Evolutionary conservation across 2,113 vertebrate genomes (phyloP).

Genomic region (Alouatta palliata): DNA sequence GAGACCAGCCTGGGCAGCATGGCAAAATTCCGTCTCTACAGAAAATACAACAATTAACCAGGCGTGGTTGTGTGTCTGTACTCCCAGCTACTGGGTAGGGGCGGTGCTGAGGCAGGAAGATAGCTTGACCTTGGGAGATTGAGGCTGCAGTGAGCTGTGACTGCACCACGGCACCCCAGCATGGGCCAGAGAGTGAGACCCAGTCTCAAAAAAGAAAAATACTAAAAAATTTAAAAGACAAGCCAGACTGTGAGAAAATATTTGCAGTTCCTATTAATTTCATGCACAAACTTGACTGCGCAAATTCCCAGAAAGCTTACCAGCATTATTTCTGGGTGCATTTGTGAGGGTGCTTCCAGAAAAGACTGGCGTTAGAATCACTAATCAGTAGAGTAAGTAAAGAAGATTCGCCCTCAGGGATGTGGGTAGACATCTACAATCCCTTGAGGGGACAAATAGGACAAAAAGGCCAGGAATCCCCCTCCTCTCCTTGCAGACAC

Average conservation of each 20-base stretch:
- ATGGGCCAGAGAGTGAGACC: not conserved
- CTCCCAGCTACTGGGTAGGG: not conserved
- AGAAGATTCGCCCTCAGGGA: not conserved
- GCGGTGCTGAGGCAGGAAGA: not conserved
- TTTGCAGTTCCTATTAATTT: not conserved
- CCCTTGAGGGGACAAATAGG: not conserved
- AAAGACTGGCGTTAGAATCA: not conserved
- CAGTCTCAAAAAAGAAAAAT: not conserved
- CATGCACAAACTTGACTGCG: no score
- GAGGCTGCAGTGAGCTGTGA: not conserved
- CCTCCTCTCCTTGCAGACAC: not conserved
- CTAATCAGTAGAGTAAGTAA: not conserved
- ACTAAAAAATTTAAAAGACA: not conserved
- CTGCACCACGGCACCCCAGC: not conserved
- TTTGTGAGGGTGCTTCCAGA: not conserved
- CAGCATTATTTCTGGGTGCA: not conserved
- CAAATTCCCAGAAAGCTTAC: not conserved
- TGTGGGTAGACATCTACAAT: not conserved
- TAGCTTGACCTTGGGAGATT: not conserved
- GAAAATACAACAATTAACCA: not conserved
- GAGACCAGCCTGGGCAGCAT: not conserved
- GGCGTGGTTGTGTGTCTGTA: not conserved
- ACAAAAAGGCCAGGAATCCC: not conserved
- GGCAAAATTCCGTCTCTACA: no score
- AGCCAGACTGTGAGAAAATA: not conserved